A percentile compares a stretch with the other conserved stretches of the same genome.
These are phyloP conservation scores for Pagrus major DNA, from an alignment of 2,113 vertebrate genomes.

Conservation along the genomic window DNA sequence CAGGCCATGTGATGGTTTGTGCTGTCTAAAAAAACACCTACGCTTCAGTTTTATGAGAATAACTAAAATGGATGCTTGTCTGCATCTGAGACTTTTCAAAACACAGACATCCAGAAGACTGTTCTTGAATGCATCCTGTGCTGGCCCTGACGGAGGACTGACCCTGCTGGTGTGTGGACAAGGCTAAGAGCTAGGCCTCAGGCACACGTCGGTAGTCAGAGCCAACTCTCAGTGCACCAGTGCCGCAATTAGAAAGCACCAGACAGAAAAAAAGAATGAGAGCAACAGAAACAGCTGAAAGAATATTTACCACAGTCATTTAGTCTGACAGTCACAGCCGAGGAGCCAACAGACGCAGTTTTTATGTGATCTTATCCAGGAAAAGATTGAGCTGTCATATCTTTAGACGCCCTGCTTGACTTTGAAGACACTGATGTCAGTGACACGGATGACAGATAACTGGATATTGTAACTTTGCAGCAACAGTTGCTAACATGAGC, in stretches of 20 bases:
- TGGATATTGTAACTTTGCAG: background rate
- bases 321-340: background rate
- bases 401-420: background rate
- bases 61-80: too few species aligned
- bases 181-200: background rate
- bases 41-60: too few species aligned
- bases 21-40: too few species aligned
- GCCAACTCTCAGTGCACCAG: too few species aligned
- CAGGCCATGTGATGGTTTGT: too few species aligned
- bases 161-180: background rate
- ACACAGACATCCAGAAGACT: too few species aligned
- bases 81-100: too few species aligned
- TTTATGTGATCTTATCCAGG: slow-evolving; percentile 2
- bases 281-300: background rate
- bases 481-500: background rate
- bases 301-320: slow-evolving; percentile 15
- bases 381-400: slow-evolving; percentile 11
- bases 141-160: too few species aligned
- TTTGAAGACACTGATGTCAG: background rate
- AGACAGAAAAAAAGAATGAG: background rate
- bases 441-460: background rate
- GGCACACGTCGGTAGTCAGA: background rate
- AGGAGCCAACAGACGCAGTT: background rate
- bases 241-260: background rate
- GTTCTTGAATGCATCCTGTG: too few species aligned